Percentiles rank a stretch among this genome's conserved stretches.
Evolutionary conservation across 2,888 invertebrate species (phyloP).

Genomic region (Drosophila kambysellisi): DNA sequence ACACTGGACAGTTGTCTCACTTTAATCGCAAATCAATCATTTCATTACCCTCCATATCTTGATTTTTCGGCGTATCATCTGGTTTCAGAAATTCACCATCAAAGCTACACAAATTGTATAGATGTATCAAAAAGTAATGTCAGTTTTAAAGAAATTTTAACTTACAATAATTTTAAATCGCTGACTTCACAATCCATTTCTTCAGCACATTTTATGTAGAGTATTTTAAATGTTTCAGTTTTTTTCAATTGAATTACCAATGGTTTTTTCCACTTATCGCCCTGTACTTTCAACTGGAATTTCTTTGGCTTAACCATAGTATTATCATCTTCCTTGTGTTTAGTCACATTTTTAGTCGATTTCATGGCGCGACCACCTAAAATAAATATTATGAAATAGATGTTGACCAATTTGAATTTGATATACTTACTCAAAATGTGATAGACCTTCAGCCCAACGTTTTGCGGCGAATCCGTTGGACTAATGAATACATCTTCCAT

Average conservation of each 20-base stretch:
- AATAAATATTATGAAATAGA: not conserved
- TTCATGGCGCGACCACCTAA: conserved; percentile 71
- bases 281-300: conserved; percentile 82
- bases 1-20: not conserved
- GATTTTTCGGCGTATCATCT: conserved; percentile 75
- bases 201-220: conserved; percentile 82
- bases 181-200: conserved; percentile 71
- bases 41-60: conserved; percentile 83
- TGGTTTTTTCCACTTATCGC: conserved; percentile 76
- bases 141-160: not conserved
- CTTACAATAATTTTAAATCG: conserved; percentile 58
- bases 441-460: conserved; percentile 73
- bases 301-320: conserved; percentile 48
- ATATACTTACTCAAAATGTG: conserved; percentile 77
- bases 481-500: conserved; percentile 70
- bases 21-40: conserved; percentile 74
- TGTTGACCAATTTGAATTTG: not conserved
- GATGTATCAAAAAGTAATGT: too few species aligned
- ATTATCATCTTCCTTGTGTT: conserved; percentile 11
- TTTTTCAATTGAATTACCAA: conserved; percentile 71
- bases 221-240: conserved; percentile 73
- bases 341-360: conserved; percentile 16
- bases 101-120: conserved; percentile 64
- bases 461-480: conserved; percentile 75
- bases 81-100: conserved; percentile 81